A percentile compares a stretch with the other conserved stretches of the same genome.
These are phyloP conservation scores for Salvelinus alpinus DNA, from an alignment of 2,113 vertebrate species.

Conservation along the genomic window DNA sequence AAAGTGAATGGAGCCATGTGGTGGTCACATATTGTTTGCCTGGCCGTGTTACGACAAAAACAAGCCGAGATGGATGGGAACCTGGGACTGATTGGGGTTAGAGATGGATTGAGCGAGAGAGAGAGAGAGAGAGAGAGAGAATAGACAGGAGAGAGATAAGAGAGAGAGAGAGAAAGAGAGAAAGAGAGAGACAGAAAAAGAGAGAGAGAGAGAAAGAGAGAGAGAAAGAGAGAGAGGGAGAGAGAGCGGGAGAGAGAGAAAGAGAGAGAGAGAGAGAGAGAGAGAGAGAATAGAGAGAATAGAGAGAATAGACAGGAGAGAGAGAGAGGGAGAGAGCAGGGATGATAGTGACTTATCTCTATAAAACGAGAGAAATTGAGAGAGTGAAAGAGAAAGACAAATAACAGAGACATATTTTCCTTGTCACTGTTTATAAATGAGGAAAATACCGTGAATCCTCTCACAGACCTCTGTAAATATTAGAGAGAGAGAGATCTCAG, in stretches of 20 bases:
- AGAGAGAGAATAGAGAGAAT: too few relatives aligned
- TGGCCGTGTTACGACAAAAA: background rate
- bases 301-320: too few relatives aligned
- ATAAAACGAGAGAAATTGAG: slow-evolving; percentile 3
- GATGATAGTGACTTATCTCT: too few relatives aligned
- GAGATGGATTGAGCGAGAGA: slow-evolving; percentile 53
- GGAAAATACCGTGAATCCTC: too few relatives aligned
- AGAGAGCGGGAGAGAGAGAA: background rate
- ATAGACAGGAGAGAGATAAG: slow-evolving; percentile 12
- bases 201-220: slow-evolving; percentile 41
- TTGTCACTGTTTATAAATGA: too few relatives aligned
- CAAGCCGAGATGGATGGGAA: background rate
- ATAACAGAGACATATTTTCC: too few relatives aligned
- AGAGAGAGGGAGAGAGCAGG: too few relatives aligned
- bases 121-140: slow-evolving; percentile 46
- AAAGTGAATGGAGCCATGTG: background rate
- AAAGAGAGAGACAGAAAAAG: too few relatives aligned
- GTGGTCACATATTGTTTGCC: background rate
- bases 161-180: slow-evolving; percentile 27
- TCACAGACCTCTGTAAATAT: too few relatives aligned
- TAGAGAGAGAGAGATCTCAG: background rate
- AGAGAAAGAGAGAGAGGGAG: slow-evolving; percentile 10
- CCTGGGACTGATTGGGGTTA: background rate
- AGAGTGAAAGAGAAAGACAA: background rate
- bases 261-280: background rate